Base-by-base conservation (phyloP, 2,888 invertebrate genomes). In the Aspidiotus rigidus region DNA sequence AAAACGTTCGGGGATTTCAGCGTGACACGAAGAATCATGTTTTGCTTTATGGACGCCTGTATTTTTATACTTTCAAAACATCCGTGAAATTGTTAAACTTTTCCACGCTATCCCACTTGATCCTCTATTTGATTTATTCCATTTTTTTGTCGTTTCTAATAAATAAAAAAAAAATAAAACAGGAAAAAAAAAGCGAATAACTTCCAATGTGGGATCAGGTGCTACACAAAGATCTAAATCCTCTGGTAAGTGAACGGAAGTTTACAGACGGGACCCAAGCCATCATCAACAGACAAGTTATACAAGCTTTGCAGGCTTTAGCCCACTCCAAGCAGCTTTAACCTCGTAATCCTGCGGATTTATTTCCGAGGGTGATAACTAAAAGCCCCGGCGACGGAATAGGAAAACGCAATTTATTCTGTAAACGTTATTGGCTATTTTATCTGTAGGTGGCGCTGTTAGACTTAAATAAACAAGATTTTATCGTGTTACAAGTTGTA, bases 401-500 rank as follows among this genome's bases (percentile, higher is more conserved):
- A 44, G 57, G 66, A 66, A 66, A 66, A 66, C 44, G 66, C 66
- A 66, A 66, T 66, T 66, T 66, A 66, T 66, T 66, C 66, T 66
- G 66, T 66, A 66, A 66, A 66, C 60, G 66, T 66, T 66, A 66
- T 66, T 66, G 66, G 66, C 66, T 66, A 66, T 66, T 66, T 66
- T 66, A 66, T 66, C 60, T 59, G 66, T 66, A 66, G 66, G 66
- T 66, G 66, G 66, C 66, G 66, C 66, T 66, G 57, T 66, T 66
- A 66, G 66, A 66, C 66, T 66, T 66, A 59, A 66, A 66, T 66
- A 66, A 66, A 66, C 66, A 66, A 66, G 66, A 66, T 66, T 66
- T 66, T 66, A 66, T 66, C 66, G 66, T 49, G 66, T 66, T 66
- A 66, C 57, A 66, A 66, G 59, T 66, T 66, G 66, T 66, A 66